Evolutionary conservation across 2,113 vertebrate genomes (phyloP), one percentile per base, ranked within the genome.

Genomic region (Alexandromys fortis): DNA sequence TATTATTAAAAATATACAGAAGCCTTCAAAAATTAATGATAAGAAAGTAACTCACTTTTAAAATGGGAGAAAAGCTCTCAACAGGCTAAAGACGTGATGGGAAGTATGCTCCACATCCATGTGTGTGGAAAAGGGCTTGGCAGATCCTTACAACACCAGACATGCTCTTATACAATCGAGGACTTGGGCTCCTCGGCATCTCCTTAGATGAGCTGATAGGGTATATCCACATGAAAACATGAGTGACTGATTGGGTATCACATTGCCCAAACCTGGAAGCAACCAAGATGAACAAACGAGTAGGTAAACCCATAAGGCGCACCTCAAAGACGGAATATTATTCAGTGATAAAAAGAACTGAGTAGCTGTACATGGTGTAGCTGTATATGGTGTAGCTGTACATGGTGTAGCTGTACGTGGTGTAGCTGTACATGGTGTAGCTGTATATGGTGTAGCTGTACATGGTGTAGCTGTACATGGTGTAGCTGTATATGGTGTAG

Each of bases 1-100:
- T 45, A 10, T 52, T 79, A n/a, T 58, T n/a, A 35, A 96, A 96
- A 95, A 73, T 75, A 77, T 9, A 73, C 47, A 78, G 70, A 45
- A 35, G 73, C 14, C 35, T 94, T 72, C 19, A 33, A 95, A 95
- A 97, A 85, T 28, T 72, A 78, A 52, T n/a, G 47, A 45, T 73
- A 95, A 61, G 47, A 83, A 82, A 67, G 78, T 14, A 42, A 58
- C 3, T 58, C 76, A 78, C 78, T 61, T 86, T 42, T 7, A 28
- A 68, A 93, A 92, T n/a, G 38, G 19, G 14, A n/a, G 42, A 55
- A 58, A 76, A 86, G n/a, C 83, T 13, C 26, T 72, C 75, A 88
- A 72, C n/a, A 92, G 49, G 90, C 38, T 85, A 47, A 94, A 94
- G 45, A 94, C 26, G 21, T 21, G 47, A 61, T 68, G 13, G 7